A percentile compares a stretch with the other conserved stretches of the same genome.
Evolutionary conservation across 1,140 invertebrate species (phyloP).

Genomic region (Epicauta chinensis): DNA sequence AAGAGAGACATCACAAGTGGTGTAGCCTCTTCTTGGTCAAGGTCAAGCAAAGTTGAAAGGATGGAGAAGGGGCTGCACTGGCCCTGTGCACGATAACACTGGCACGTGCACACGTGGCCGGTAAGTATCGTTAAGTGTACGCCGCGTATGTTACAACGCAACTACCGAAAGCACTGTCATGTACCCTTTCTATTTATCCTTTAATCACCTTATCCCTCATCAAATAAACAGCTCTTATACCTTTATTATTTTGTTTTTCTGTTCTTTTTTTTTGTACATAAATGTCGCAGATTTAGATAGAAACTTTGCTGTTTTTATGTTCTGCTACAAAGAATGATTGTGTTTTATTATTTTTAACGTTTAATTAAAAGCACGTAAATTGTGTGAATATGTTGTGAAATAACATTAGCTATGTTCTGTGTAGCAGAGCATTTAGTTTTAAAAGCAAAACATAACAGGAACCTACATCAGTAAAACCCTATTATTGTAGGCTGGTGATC

Average conservation of each 20-base stretch:
- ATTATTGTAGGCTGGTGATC: no score
- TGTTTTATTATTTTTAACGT: no score
- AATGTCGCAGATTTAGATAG: not conserved
- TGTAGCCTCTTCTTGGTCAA: slow-evolving; percentile 15
- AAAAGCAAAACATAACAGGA: no score
- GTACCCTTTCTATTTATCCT: slow-evolving; percentile 11
- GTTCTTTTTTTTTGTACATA: slow-evolving; percentile 17
- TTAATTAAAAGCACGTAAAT: no score
- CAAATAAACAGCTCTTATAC: no score
- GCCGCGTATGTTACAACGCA: slow-evolving; percentile 36
- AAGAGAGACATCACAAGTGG: not conserved
- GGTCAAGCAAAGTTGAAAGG: not conserved
- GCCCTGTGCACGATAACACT: slow-evolving; percentile 22
- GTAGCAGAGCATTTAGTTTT: no score
- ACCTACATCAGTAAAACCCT: no score
- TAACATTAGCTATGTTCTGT: no score
- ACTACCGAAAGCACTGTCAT: slow-evolving; percentile 37
- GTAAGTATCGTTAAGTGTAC: slow-evolving; percentile 32
- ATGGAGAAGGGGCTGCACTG: slow-evolving; percentile 21
- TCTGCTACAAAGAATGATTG: no score
- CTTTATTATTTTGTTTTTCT: not conserved
- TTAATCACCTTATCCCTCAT: slow-evolving; percentile 2
- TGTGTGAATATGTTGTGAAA: no score
- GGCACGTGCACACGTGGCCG: slow-evolving; percentile 7
- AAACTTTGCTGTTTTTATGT: no score